Evolutionary conservation across 2,888 invertebrate species (phyloP).

Genomic region (Holacanthella duospinosa): DNA sequence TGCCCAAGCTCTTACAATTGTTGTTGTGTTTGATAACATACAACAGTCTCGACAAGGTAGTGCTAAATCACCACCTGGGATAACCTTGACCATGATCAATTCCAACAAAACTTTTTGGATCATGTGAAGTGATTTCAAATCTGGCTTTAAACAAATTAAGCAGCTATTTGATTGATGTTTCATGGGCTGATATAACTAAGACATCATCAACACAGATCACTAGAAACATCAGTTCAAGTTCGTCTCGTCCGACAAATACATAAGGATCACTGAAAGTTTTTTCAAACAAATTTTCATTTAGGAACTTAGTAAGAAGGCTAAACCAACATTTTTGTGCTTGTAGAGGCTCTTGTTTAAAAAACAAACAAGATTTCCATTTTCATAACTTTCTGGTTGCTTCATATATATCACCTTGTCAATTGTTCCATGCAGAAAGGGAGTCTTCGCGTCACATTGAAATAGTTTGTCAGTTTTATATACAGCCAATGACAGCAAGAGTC

Average conservation of each 20-base stretch:
- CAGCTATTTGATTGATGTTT: not conserved
- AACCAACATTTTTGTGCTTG: constrained; percentile 29
- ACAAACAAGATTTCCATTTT: not conserved
- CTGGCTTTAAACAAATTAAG: not conserved
- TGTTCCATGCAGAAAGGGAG: constrained; percentile 19
- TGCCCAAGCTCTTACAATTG: too few species aligned
- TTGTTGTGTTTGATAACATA: too few species aligned
- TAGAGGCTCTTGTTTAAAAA: constrained; percentile 12
- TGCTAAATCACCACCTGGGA: too few species aligned
- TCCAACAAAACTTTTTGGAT: not conserved
- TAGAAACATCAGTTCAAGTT: not conserved
- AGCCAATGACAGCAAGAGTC: not conserved
- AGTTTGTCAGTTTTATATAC: constrained; percentile 10
- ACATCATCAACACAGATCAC: constrained; percentile 8
- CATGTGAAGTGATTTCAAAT: not conserved
- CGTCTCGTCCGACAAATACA: not conserved
- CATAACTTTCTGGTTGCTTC: constrained; percentile 26
- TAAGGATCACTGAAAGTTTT: constrained; percentile 2
- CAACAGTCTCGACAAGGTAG: too few species aligned
- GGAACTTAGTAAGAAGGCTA: constrained; percentile 3
- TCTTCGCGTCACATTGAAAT: constrained; percentile 24
- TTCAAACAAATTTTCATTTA: not conserved
- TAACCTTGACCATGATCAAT: not conserved
- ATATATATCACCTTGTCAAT: constrained; percentile 23
- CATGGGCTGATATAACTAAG: not conserved